Percentiles rank a stretch among this genome's conserved stretches.
Evolutionary conservation across 2,888 invertebrate species (phyloP).

Genomic region (Serrognathus titanus): DNA sequence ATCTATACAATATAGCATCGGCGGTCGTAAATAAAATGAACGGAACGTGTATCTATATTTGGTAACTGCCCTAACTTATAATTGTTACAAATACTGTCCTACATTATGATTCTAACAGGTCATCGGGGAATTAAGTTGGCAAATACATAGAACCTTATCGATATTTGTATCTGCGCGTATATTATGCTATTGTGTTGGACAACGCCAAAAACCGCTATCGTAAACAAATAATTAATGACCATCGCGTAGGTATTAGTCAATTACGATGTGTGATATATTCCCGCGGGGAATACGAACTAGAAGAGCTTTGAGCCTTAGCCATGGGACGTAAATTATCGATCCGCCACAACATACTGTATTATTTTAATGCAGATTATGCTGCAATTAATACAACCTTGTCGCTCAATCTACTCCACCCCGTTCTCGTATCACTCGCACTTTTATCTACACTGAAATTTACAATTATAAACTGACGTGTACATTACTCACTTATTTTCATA

Average conservation of each 20-base stretch:
- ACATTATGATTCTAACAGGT: slow-evolving; percentile 32
- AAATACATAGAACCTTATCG: slow-evolving; percentile 32
- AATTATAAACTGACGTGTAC: background rate
- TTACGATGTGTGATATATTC: slow-evolving; percentile 17
- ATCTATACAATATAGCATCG: background rate
- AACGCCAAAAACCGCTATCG: slow-evolving; percentile 23
- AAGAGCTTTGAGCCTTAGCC: background rate
- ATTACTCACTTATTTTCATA: background rate
- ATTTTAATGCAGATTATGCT: slow-evolving; percentile 19
- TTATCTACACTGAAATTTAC: background rate
- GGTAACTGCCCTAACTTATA: slow-evolving; percentile 33
- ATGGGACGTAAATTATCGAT: slow-evolving; percentile 13
- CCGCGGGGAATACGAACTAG: slow-evolving; percentile 14
- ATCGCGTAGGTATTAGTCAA: slow-evolving; percentile 20
- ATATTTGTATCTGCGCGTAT: slow-evolving; percentile 28
- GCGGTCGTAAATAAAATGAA: slow-evolving; percentile 6
- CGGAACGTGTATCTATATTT: slow-evolving; percentile 10
- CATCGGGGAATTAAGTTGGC: slow-evolving; percentile 32
- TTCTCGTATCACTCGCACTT: background rate
- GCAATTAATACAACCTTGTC: slow-evolving; percentile 14
- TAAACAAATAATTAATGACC: slow-evolving; percentile 24
- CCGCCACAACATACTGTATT: slow-evolving; percentile 11
- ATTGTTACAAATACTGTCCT: slow-evolving; percentile 29
- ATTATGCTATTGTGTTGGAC: slow-evolving; percentile 23
- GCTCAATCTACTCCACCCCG: slow-evolving; percentile 1